Percentiles rank a stretch among this genome's conserved stretches.
Conservation (phyloP, 2,888 invertebrate species). For the Pediacus dermestoides region DNA sequence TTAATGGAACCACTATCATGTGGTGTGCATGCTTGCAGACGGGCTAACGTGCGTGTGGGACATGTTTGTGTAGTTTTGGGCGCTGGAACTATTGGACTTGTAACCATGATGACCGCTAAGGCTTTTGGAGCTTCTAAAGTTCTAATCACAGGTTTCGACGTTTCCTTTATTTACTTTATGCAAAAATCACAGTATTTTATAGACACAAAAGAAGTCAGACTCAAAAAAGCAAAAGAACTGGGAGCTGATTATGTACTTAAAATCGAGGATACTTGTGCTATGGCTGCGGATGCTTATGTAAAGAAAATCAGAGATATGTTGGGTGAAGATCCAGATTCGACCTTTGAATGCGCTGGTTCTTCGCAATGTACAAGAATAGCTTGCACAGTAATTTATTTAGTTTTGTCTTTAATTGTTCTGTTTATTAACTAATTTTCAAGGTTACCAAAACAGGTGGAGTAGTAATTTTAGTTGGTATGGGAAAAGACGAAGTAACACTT, state of each 20-base stretch:
- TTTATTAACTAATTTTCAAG: slow-evolving; percentile 49
- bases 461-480: slow-evolving; percentile 84
- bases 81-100: slow-evolving; percentile 85
- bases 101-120: slow-evolving; percentile 72
- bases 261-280: slow-evolving; percentile 53
- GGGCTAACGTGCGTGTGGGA: slow-evolving; percentile 72
- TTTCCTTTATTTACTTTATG: slow-evolving; percentile 1
- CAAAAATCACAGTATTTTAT: not conserved
- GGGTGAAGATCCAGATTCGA: slow-evolving; percentile 64
- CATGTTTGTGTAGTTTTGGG: slow-evolving; percentile 72
- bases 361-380: slow-evolving; percentile 71
- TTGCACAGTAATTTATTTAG: slow-evolving; percentile 53
- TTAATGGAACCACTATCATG: slow-evolving; percentile 89
- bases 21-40: slow-evolving; percentile 86
- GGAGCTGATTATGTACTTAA: slow-evolving; percentile 72
- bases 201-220: slow-evolving; percentile 59
- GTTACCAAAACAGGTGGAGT: slow-evolving; percentile 83
- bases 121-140: slow-evolving; percentile 80
- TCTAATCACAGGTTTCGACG: slow-evolving; percentile 64
- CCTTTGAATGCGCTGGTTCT: slow-evolving; percentile 86
- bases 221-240: slow-evolving; percentile 70
- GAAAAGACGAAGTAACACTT: slow-evolving; percentile 70
- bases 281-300: slow-evolving; percentile 57
- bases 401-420: not conserved
- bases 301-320: slow-evolving; percentile 58